Percentiles rank a stretch among this genome's conserved stretches.
Evolutionary conservation across 2,797 vertebrate species (phyloP).

Genomic region (Neolamprologus multifasciatus): DNA sequence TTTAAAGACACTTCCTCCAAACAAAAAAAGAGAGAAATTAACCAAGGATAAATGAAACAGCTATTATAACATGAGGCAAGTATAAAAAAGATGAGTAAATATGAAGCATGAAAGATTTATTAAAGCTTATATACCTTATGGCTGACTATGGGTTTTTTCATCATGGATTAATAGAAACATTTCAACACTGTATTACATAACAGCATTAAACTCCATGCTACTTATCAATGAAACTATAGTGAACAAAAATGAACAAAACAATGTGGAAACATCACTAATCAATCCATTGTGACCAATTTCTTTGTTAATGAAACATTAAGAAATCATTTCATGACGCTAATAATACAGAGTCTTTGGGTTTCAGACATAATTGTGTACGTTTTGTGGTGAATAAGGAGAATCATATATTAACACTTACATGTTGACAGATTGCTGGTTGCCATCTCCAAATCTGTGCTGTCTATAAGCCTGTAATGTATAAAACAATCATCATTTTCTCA

Average conservation of each 20-base stretch:
- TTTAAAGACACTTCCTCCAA: background rate
- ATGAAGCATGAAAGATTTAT: background rate
- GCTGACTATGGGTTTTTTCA: accelerated
- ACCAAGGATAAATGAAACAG: background rate
- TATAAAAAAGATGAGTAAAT: background rate
- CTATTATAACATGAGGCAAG: accelerated
- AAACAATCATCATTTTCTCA: background rate
- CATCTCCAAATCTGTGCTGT: constrained; percentile 19
- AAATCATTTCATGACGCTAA: background rate
- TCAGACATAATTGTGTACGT: background rate
- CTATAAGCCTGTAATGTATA: background rate
- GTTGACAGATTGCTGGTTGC: background rate
- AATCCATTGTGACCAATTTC: background rate
- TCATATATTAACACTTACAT: constrained; percentile 34
- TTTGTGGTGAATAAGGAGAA: background rate
- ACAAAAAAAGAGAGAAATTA: accelerated
- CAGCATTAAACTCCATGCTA: background rate
- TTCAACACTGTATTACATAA: background rate
- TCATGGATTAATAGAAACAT: background rate
- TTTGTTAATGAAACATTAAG: background rate
- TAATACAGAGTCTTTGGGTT: background rate
- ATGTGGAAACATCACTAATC: background rate
- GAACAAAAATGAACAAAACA: background rate
- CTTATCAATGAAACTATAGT: background rate
- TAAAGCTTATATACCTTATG: background rate